These are phyloP conservation scores for Microhierax caerulescens DNA, from an alignment of 2,797 vertebrate genomes.

Conservation along the genomic window DNA sequence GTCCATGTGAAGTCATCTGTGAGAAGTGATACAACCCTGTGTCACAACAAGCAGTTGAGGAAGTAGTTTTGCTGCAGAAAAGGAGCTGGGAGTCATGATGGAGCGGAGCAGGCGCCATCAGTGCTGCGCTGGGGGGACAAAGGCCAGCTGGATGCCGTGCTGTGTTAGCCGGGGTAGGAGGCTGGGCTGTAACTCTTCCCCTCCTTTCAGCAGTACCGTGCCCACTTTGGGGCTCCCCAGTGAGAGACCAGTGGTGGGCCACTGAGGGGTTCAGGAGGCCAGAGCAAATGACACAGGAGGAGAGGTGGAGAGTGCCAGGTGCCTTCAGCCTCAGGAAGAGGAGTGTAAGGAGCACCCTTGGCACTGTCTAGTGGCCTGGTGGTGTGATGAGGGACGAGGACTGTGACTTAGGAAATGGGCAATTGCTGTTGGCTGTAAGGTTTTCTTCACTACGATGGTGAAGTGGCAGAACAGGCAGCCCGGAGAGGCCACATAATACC, in stretches of 20 bases:
- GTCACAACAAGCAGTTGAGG: not conserved
- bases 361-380: too few relatives aligned
- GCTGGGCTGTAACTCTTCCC: not conserved
- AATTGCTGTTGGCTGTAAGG: not conserved
- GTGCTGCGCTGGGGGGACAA: not conserved
- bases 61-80: not conserved
- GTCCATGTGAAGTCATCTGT: not conserved
- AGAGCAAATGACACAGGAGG: not conserved
- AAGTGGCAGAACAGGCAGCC: not conserved
- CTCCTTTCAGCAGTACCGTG: not conserved
- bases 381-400: not conserved
- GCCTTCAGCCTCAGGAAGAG: not conserved
- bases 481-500: too few relatives aligned
- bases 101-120: not conserved
- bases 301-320: not conserved
- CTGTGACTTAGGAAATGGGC: not conserved
- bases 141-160: rapidly evolving
- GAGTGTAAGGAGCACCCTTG: not conserved
- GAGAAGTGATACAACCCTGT: too few relatives aligned
- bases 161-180: rapidly evolving
- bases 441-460: not conserved
- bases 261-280: not conserved
- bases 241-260: too few relatives aligned
- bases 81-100: not conserved
- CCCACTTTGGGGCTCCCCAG: not conserved